phyloP scores from a whole-genome alignment of 2,888 invertebrate genomes.

The Yponomeuta cagnagella region DNA sequence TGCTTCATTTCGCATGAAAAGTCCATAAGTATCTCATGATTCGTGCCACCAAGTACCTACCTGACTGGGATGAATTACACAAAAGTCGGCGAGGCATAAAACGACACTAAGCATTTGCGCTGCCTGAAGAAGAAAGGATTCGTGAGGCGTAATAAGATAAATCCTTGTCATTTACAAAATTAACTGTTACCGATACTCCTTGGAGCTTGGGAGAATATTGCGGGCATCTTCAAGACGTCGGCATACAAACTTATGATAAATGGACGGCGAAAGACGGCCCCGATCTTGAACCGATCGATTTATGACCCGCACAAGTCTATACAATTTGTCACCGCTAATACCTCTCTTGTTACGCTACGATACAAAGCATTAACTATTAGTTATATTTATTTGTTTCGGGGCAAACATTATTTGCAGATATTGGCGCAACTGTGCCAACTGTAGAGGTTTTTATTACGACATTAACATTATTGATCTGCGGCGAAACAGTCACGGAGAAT shows the following conservation, averaged over 20 bases:
- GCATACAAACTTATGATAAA: constrained; percentile 18
- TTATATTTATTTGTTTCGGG: constrained; percentile 7
- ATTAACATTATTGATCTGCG: neutral
- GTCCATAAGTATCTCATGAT: neutral
- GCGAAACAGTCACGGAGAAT: neutral
- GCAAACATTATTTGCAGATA: constrained; percentile 5
- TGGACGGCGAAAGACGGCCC: constrained; percentile 15
- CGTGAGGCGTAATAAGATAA: neutral
- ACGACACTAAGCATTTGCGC: neutral
- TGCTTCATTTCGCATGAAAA: constrained; percentile 1
- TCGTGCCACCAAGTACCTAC: neutral
- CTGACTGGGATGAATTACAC: neutral
- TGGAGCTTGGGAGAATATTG: neutral
- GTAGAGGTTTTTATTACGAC: neutral
- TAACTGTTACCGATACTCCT: neutral
- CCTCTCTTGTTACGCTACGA: constrained; percentile 22
- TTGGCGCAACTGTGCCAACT: neutral
- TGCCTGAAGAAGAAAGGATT: neutral
- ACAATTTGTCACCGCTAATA: constrained; percentile 30
- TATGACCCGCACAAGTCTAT: constrained; percentile 18
- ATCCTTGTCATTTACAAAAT: neutral
- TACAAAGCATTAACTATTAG: constrained; percentile 7
- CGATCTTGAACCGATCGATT: constrained; percentile 18
- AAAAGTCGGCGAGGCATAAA: neutral
- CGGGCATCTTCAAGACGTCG: neutral